Evolutionary conservation across 1,140 invertebrate genomes (phyloP).

Genomic region (Cepaea nemoralis): DNA sequence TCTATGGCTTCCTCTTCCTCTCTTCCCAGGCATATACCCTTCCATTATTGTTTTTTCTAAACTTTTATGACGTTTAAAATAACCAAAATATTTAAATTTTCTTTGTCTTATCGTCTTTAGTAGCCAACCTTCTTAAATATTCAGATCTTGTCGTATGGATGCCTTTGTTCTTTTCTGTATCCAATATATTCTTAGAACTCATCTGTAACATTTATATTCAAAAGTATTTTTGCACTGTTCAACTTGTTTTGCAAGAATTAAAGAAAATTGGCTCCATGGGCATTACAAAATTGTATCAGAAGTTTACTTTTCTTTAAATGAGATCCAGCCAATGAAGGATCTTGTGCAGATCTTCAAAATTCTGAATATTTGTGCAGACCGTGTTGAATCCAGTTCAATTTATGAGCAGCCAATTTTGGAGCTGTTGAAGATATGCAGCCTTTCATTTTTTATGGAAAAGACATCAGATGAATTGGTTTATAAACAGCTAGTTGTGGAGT

Average conservation of each 20-base stretch:
- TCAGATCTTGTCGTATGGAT: too few relatives aligned
- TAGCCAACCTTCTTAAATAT: too few relatives aligned
- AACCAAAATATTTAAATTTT: too few relatives aligned
- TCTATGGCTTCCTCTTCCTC: too few relatives aligned
- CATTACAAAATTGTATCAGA: neutral
- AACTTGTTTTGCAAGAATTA: neutral
- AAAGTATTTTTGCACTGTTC: neutral
- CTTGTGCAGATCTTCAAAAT: constrained; percentile 70
- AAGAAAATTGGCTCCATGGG: neutral
- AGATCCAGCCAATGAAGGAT: constrained; percentile 68
- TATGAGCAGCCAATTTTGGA: constrained; percentile 68
- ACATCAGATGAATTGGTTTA: constrained; percentile 70
- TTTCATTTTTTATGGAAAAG: constrained; percentile 71
- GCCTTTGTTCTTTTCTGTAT: too few relatives aligned
- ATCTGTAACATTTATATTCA: too few relatives aligned
- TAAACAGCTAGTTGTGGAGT: constrained; percentile 70
- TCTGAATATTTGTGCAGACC: constrained; percentile 70
- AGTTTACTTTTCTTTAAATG: constrained; percentile 36
- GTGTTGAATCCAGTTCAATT: constrained; percentile 59
- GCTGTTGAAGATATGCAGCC: constrained; percentile 66
- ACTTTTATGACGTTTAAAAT: too few relatives aligned
- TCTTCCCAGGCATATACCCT: too few relatives aligned
- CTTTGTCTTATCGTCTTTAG: too few relatives aligned
- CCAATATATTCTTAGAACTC: too few relatives aligned
- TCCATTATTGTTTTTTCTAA: too few relatives aligned